Percentiles rank a stretch among this genome's conserved stretches.
These are phyloP conservation scores for Eupithecia subumbrata DNA, from an alignment of 2,888 invertebrate genomes.

Conservation along the genomic window DNA sequence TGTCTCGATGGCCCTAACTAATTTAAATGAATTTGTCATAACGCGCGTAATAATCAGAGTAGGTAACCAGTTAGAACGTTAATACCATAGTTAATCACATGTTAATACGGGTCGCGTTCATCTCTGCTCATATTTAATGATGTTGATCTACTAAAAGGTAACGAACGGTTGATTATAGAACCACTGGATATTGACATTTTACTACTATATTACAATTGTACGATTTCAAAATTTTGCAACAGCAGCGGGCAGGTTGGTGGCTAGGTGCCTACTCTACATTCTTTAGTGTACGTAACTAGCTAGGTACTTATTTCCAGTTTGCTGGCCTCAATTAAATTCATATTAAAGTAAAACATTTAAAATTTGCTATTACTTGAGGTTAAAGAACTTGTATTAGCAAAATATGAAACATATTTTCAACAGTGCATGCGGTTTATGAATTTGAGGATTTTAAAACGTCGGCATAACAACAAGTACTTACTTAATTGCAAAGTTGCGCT, in stretches of 20 bases:
- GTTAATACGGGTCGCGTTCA: not conserved
- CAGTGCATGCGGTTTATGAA: not conserved
- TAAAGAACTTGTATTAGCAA: constrained; percentile 27
- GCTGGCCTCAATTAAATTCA: constrained; percentile 75
- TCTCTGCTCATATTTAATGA: not conserved
- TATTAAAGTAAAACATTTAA: constrained; percentile 63
- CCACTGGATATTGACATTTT: constrained; percentile 39
- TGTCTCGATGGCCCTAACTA: constrained; percentile 19
- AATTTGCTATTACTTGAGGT: constrained; percentile 42
- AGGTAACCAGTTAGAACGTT: not conserved
- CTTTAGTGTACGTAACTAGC: constrained; percentile 43
- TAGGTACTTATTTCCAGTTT: constrained; percentile 61
- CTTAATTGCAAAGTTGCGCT: constrained; percentile 14
- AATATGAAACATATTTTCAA: constrained; percentile 17
- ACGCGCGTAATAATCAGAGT: not conserved
- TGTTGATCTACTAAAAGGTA: not conserved
- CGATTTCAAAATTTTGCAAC: constrained; percentile 62
- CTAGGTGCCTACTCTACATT: constrained; percentile 41
- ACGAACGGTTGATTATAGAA: not conserved
- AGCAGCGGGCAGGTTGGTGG: constrained; percentile 53
- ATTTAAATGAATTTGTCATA: constrained; percentile 16
- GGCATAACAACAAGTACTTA: not conserved
- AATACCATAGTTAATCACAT: not conserved
- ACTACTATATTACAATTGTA: constrained; percentile 45
- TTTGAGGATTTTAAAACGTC: not conserved